Evolutionary conservation across 2,888 invertebrate genomes (phyloP), one percentile per base, ranked within the genome.

Genomic region (Pteria penguin): DNA sequence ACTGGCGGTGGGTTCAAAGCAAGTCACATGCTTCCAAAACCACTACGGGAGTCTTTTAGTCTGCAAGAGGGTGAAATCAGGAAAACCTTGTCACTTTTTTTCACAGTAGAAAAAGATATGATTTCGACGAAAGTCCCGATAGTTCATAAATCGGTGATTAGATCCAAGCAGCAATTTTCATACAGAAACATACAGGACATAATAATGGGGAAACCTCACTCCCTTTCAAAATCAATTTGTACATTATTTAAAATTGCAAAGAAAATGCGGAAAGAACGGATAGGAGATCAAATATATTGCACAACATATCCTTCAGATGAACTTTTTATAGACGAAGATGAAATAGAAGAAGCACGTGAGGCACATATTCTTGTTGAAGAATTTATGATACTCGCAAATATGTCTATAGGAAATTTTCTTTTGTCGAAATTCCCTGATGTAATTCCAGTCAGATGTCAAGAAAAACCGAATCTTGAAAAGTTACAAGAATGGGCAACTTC

Each of bases 361-460:
- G 80, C 82, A 29, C 83, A 83, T 62, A 54, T 66, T 18, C 67
- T 83, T 2, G 81, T 83, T 0, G 82, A 82, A 67, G 82, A 83
- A 66, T 78, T 75, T 18, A 80, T 82, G 79, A 80, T 82, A 26
- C 57, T 79, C 22, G 68, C 79, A 2, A 83, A 83, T 52, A 58
- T 55, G 22, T 57, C 27, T 8, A 57, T 80, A 29, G 83, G 79
- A 2, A 24, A 63, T 65, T 22, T 29, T 45, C 36, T 83, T 11
- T n/a, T 76, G n/a, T n/a, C 27, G n/a, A 54, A 11, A 14, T 79
- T 52, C 61, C 79, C 74, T 14, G 60, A 72, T 26, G 63, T 68
- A 33, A 36, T 78, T n/a, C 80, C 80, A n/a, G 63, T 81, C 1
- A 60, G 76, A 8, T 75, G 76, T 52, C 83, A 83, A 55, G 33